Percentiles rank a stretch among this genome's conserved stretches.
phyloP scores from a whole-genome alignment of 2,888 invertebrate genomes.

The Tineola bisselliella region DNA sequence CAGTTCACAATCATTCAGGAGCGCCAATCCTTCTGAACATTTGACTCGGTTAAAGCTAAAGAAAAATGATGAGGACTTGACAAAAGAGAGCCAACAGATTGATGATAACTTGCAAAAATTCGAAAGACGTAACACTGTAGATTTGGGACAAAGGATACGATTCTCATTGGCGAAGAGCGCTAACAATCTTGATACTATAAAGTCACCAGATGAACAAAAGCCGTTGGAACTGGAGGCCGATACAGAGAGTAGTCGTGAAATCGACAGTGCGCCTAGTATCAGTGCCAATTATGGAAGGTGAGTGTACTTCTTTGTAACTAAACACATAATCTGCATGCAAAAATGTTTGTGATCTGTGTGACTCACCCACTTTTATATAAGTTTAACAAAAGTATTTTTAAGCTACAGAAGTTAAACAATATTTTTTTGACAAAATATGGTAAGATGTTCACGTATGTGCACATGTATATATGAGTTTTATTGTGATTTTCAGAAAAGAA shows the following conservation, averaged over 20 bases:
- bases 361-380: too few species aligned
- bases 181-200: slow-evolving; percentile 40
- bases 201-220: slow-evolving; percentile 24
- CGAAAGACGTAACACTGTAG: slow-evolving; percentile 58
- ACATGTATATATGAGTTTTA: too few species aligned
- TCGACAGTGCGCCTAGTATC: not conserved
- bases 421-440: too few species aligned
- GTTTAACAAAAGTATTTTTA: too few species aligned
- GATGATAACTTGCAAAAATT: slow-evolving; percentile 44
- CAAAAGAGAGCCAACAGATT: slow-evolving; percentile 26
- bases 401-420: too few species aligned
- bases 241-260: slow-evolving; percentile 18
- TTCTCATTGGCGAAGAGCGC: slow-evolving; percentile 50
- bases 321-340: not conserved
- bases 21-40: slow-evolving; percentile 63
- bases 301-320: slow-evolving; percentile 17
- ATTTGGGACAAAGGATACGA: slow-evolving; percentile 53
- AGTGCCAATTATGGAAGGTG: slow-evolving; percentile 30
- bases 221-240: slow-evolving; percentile 17
- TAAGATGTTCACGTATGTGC: too few species aligned
- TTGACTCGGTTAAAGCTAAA: slow-evolving; percentile 51
- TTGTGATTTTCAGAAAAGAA: slow-evolving; percentile 66
- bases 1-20: slow-evolving; percentile 81
- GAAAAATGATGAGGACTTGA: slow-evolving; percentile 25
- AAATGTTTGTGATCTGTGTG: too few species aligned